phyloP scores from a whole-genome alignment of 2,113 vertebrate genomes.

The Cathartes aura region DNA sequence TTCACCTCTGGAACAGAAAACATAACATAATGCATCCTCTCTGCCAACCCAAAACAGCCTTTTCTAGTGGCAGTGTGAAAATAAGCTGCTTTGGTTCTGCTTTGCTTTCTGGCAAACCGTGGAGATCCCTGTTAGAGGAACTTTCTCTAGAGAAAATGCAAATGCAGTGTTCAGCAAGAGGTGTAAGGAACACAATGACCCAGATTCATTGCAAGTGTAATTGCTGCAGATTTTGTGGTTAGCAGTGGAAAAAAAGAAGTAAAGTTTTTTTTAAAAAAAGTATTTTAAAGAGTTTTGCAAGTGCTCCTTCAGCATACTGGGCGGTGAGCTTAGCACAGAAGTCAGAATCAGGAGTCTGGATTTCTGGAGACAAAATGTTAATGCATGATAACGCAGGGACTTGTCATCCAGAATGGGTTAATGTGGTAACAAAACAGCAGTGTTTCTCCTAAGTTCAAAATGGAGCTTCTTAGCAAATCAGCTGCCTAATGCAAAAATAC shows the following conservation, averaged over 20 bases:
- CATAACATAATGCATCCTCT: neutral
- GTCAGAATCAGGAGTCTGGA: neutral
- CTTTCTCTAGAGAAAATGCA: neutral
- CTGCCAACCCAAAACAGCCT: neutral
- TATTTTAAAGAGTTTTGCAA: neutral
- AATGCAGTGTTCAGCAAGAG: neutral
- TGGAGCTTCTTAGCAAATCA: slow-evolving; percentile 8
- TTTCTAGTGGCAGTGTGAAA: neutral
- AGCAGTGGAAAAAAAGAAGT: neutral
- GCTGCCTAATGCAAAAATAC: slow-evolving; percentile 12
- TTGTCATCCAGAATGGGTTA: neutral
- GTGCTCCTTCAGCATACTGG: neutral
- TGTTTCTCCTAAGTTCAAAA: neutral
- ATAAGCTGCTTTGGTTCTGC: neutral
- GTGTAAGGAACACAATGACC: neutral
- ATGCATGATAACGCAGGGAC: neutral
- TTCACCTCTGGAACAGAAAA: neutral
- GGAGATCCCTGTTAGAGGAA: neutral
- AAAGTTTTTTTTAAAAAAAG: neutral
- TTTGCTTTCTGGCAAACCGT: neutral
- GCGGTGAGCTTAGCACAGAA: neutral
- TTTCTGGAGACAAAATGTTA: neutral
- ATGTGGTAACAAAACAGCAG: neutral
- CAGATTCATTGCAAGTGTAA: neutral
- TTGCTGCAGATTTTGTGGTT: neutral